Percentiles rank a stretch among this genome's conserved stretches.
Conservation (phyloP, 2,797 vertebrate genomes). For the Danio albolineatus region DNA sequence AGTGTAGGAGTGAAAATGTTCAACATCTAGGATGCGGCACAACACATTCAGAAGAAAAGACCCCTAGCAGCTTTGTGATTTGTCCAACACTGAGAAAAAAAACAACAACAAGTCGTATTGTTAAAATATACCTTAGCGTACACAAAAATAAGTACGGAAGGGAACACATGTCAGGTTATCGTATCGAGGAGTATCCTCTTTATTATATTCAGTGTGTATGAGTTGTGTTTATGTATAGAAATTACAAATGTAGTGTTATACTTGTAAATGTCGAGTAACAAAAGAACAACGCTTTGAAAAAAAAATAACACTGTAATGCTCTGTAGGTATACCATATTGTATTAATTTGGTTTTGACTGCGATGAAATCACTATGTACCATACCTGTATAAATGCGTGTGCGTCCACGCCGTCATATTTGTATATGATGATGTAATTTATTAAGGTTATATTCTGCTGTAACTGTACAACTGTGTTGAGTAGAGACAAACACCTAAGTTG, state of each 20-base stretch:
- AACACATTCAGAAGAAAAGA: conserved; percentile 67
- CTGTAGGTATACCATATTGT: conserved; percentile 77
- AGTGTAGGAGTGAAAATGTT: not conserved
- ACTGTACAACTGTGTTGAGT: conserved; percentile 86
- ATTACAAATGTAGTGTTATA: conserved; percentile 79
- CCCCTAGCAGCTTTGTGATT: conserved; percentile 80
- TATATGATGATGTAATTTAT: conserved; percentile 88
- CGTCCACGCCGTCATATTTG: conserved; percentile 81
- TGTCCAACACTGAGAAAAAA: conserved; percentile 70
- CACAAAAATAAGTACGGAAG: conserved; percentile 49
- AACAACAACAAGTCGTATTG: conserved; percentile 60
- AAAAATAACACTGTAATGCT: conserved; percentile 73
- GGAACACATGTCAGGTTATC: conserved; percentile 11
- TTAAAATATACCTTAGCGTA: conserved; percentile 63
- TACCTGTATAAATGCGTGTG: conserved; percentile 76
- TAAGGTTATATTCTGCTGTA: conserved; percentile 85
- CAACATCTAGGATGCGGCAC: conserved; percentile 39
- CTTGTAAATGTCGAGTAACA: conserved; percentile 82
- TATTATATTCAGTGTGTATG: conserved; percentile 81
- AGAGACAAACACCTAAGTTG: conserved; percentile 78
- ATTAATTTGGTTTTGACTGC: conserved; percentile 76
- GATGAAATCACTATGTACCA: conserved; percentile 81
- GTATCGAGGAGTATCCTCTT: conserved; percentile 70
- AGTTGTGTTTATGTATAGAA: conserved; percentile 81
- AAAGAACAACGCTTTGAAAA: conserved; percentile 71